Conservation (phyloP, 2,888 invertebrate species). For the Julus scanicus region DNA sequence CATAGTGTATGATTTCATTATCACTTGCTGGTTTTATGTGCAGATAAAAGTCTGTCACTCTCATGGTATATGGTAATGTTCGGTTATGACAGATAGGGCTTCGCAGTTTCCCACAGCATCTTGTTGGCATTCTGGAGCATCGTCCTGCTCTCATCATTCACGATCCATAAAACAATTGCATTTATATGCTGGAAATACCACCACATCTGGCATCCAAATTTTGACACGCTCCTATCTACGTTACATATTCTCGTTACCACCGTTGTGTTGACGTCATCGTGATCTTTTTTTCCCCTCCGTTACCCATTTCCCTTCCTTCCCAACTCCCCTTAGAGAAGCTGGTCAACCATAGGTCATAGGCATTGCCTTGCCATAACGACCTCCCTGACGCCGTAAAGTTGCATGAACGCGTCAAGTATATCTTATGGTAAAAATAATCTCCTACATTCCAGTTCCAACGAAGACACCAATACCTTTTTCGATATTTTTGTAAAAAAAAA, state of each 20-base stretch:
- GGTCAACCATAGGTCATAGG: background rate
- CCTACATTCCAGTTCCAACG: background rate
- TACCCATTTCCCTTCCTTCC: background rate
- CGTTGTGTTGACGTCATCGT: background rate
- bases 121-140: background rate
- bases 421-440: conserved; percentile 16
- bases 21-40: too few relatives aligned
- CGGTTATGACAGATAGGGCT: too few relatives aligned
- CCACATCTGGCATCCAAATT: background rate
- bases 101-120: too few relatives aligned
- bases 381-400: conserved; percentile 18
- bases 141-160: background rate
- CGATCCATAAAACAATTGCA: background rate
- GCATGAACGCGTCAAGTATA: background rate
- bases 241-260: background rate
- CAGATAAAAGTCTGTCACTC: too few relatives aligned
- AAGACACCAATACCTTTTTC: background rate
- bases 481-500: too few relatives aligned
- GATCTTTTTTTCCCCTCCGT: background rate
- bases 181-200: background rate
- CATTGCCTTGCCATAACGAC: conserved; percentile 14
- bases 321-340: background rate
- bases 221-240: background rate
- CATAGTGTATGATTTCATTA: too few relatives aligned
- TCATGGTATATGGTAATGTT: too few relatives aligned